Base-by-base conservation (phyloP, 2,888 invertebrate species). In the Luffia ferchaultella region DNA sequence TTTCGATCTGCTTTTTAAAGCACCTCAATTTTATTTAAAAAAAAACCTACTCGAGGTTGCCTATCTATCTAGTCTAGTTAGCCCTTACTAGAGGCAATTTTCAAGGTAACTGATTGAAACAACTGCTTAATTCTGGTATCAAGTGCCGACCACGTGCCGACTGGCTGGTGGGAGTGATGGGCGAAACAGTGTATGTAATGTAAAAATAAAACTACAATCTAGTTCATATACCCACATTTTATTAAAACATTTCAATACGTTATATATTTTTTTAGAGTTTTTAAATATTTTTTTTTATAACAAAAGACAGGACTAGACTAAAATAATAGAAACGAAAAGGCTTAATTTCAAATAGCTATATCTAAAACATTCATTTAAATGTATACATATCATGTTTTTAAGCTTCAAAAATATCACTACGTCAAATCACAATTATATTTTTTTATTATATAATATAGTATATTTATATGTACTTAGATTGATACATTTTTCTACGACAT, bases 181-280 rank as follows among this genome's bases (percentile, higher is more conserved):
- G n/a, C n/a, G n/a, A n/a, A n/a, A n/a, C n/a, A n/a, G n/a, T n/a
- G n/a, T n/a, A n/a, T n/a, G n/a, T n/a, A n/a, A n/a, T n/a, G n/a
- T n/a, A n/a, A n/a, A 43, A 44, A 41, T 43, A 58, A 72, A 69
- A 71, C 60, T 48, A 20, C n/a, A 1, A 18, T 56, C 59, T 73
- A 70, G 82, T 82, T 79, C 80, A 82, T 82, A 80, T 78, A 82
- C 80, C 82, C 82, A 80, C 80, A 77, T 76, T 79, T 79, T 79
- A 80, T 66, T 79, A 68, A 75, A 70, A 66, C 30, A 30, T 30
- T 30, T 30, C 43, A 16, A 42, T 5, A 42, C 7, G n/a, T 5
- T 42, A n/a, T 42, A n/a, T n/a, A n/a, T n/a, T n/a, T n/a, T n/a
- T 42, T n/a, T 16, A 9, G 30, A 30, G 3, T 30, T 30, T 12